Percentiles rank a stretch among this genome's conserved stretches.
phyloP scores from a whole-genome alignment of 2,797 vertebrate species.

The Acanthurus leucopareius region DNA sequence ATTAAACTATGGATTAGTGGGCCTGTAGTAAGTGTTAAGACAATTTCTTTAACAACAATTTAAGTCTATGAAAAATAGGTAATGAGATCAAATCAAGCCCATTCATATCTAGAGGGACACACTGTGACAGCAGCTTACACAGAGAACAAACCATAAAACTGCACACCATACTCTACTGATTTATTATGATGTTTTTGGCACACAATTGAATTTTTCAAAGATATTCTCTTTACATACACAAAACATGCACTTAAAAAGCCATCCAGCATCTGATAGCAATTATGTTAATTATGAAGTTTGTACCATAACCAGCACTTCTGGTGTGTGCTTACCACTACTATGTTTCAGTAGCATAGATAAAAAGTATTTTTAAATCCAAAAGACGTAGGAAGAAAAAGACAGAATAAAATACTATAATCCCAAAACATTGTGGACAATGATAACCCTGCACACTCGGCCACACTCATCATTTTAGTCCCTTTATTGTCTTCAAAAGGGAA shows the following conservation, averaged over 20 bases:
- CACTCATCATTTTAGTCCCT: constrained; percentile 4
- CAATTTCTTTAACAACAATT: constrained; percentile 6
- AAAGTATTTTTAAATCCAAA: constrained; percentile 26
- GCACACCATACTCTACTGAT: constrained; percentile 24
- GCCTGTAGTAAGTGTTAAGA: constrained; percentile 5
- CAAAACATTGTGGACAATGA: constrained; percentile 23
- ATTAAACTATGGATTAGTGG: background rate
- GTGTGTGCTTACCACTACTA: constrained; percentile 26
- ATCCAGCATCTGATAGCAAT: constrained; percentile 41
- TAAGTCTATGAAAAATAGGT: background rate
- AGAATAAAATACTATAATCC: constrained; percentile 43
- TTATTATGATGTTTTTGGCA: constrained; percentile 20
- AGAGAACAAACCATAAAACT: constrained; percentile 22
- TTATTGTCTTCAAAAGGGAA: constrained; percentile 23
- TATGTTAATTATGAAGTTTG: constrained; percentile 53
- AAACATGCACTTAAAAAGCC: constrained; percentile 48
- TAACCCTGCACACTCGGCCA: constrained; percentile 21
- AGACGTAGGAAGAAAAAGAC: background rate
- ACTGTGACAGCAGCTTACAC: background rate
- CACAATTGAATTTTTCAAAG: constrained; percentile 30
- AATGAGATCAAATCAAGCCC: background rate
- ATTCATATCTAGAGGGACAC: background rate
- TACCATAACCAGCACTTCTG: constrained; percentile 39
- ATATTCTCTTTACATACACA: constrained; percentile 40
- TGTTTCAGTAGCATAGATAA: constrained; percentile 31